Percentiles rank a stretch among this genome's conserved stretches.
phyloP scores from a whole-genome alignment of 2,113 vertebrate species.

The Ceyx cyanopectus region DNA sequence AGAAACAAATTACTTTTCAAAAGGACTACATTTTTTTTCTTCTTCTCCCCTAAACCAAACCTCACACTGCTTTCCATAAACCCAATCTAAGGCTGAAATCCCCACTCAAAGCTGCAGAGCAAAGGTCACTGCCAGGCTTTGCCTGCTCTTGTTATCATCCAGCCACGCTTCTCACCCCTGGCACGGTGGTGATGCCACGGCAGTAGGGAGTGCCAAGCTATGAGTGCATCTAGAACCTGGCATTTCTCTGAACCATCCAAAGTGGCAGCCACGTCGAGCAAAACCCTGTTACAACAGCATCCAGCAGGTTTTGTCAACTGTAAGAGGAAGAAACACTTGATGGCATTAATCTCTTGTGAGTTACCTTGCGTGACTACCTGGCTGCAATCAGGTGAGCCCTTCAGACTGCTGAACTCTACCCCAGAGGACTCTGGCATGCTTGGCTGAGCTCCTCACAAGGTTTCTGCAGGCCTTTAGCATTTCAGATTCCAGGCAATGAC shows the following conservation, averaged over 20 bases:
- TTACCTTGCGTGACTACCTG: constrained; percentile 50
- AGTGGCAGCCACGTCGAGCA: neutral
- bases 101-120: constrained; percentile 2
- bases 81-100: neutral
- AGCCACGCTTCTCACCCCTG: accelerated
- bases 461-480: neutral
- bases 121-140: neutral
- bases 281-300: neutral
- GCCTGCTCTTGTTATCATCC: neutral
- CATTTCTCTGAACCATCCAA: neutral
- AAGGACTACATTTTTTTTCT: neutral
- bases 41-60: neutral
- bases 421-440: neutral
- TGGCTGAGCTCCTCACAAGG: accelerated
- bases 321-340: neutral
- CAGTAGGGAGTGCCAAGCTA: accelerated
- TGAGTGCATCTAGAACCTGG: neutral
- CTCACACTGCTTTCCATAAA: neutral
- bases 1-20: constrained; percentile 30
- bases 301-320: constrained; percentile 11
- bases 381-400: constrained; percentile 33
- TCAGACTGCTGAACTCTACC: constrained; percentile 30
- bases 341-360: constrained; percentile 47
- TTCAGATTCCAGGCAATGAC: constrained; percentile 36
- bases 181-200: neutral